Base-by-base conservation (phyloP, 2,113 vertebrate species). In the Mormyrus lacerda region DNA sequence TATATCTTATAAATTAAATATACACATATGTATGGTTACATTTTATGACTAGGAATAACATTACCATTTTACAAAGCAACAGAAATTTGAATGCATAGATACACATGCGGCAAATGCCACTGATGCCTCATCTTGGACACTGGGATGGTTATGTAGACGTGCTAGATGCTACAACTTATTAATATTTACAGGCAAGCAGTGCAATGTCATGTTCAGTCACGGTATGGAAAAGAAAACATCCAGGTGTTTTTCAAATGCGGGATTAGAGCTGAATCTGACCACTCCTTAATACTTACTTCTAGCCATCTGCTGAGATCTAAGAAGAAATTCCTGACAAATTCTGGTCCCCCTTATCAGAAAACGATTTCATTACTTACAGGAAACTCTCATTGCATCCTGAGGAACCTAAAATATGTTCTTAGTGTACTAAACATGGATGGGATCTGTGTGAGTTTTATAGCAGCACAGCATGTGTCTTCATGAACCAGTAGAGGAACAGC, bases 291-390 rank as follows among this genome's bases (percentile, higher is more conserved):
- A 9, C 42, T 84, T 10, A 84, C 42, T 47, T 44, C 53, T 42
- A 6, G 84, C 19, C 45, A 86, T 89, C 89, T 85, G 44, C 44
- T 82, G 24, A 89, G 89, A 85, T 89, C 89, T 69, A 51, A 65
- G 50, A 89, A 82, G 53, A 58, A 65, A 35, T 48, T 39, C 58
- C 85, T 48, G 44, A 85, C 88, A 89, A 89, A 87, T 44, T 89
- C 35, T 42, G 82, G 51, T 69, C 39, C 39, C 45, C 76, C 89
- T 89, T 89, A 87, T 89, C 83, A 87, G 89, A 69, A 89, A 87
- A 61, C 42, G 39, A 89, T 48, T 89, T 48, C 50, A 48, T 53
- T 85, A 44, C 88, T 50, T 83, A 15, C 31, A 86, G 39, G 5
- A 86, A 39, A 89, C 44, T 11, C 44, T 48, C 24, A 47, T 84